Evolutionary conservation across 2,113 vertebrate genomes (phyloP).

Genomic region (Pristiophorus japonicus): DNA sequence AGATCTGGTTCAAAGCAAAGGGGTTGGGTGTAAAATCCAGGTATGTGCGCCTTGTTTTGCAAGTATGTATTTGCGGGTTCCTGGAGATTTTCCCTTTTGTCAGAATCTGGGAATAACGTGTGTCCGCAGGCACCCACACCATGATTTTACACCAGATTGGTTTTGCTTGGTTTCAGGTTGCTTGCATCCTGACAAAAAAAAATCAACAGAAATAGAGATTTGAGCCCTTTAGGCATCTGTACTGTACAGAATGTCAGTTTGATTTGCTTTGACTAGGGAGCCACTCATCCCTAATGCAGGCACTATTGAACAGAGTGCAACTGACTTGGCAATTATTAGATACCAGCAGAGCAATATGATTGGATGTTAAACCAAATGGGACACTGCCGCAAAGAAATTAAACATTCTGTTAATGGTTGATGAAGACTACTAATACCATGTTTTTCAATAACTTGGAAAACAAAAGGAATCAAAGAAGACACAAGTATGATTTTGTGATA

Average conservation of each 20-base stretch:
- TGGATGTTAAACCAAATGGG: neutral
- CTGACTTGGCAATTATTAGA: neutral
- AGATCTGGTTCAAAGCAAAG: neutral
- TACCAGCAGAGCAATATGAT: neutral
- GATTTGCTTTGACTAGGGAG: neutral
- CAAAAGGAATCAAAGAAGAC: neutral
- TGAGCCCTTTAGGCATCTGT: neutral
- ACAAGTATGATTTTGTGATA: neutral
- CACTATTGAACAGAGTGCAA: neutral
- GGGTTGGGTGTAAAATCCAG: neutral
- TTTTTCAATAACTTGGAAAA: neutral
- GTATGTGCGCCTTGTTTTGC: neutral
- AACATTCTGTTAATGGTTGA: neutral
- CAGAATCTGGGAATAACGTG: neutral
- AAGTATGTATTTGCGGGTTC: too few relatives aligned
- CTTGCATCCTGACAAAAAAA: neutral
- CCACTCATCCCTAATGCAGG: neutral
- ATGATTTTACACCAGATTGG: constrained; percentile 8
- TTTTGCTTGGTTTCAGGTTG: neutral
- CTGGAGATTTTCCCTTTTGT: neutral
- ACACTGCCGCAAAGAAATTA: neutral
- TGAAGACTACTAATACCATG: too few relatives aligned
- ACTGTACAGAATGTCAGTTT: neutral
- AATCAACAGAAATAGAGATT: neutral
- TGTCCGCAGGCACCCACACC: neutral